Evolutionary conservation across 2,888 invertebrate species (phyloP).

Genomic region (Phymatocera aterrima): DNA sequence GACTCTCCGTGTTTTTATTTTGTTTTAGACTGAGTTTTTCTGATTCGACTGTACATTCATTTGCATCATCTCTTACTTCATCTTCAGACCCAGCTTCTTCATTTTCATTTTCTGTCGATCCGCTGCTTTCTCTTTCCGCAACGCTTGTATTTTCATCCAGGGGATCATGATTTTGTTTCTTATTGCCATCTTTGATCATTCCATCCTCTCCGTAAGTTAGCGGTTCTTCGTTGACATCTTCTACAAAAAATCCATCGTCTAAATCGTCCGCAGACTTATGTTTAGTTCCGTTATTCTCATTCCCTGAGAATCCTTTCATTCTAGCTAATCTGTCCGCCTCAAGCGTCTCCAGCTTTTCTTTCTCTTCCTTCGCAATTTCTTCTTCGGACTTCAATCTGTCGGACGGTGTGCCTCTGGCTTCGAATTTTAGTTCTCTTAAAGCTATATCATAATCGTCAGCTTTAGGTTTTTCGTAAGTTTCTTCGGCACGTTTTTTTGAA

Average conservation of each 20-base stretch:
- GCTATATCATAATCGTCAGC: constrained; percentile 88
- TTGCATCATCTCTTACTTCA: constrained; percentile 55
- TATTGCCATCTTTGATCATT: constrained; percentile 72
- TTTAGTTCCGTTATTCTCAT: constrained; percentile 70
- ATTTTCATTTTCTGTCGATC: constrained; percentile 71
- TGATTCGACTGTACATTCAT: constrained; percentile 40
- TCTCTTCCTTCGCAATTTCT: constrained; percentile 88
- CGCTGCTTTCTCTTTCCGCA: constrained; percentile 68
- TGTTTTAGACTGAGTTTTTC: constrained; percentile 6
- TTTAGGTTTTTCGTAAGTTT: constrained; percentile 67
- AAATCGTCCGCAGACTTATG: constrained; percentile 92
- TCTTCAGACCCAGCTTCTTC: constrained; percentile 69
- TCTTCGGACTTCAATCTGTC: constrained; percentile 90
- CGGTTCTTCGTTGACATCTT: constrained; percentile 76
- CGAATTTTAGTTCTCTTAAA: constrained; percentile 88
- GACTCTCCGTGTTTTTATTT: constrained; percentile 49
- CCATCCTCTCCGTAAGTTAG: constrained; percentile 77
- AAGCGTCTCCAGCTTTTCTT: constrained; percentile 84
- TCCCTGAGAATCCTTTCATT: constrained; percentile 82
- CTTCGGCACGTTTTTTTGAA: constrained; percentile 73
- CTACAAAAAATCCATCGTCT: constrained; percentile 86
- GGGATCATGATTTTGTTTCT: constrained; percentile 74
- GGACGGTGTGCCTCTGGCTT: constrained; percentile 85
- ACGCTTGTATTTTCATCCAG: constrained; percentile 61
- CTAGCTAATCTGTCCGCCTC: constrained; percentile 87